These are phyloP conservation scores for Novumbra hubbsi DNA, from an alignment of 2,797 vertebrate genomes.

Conservation along the genomic window DNA sequence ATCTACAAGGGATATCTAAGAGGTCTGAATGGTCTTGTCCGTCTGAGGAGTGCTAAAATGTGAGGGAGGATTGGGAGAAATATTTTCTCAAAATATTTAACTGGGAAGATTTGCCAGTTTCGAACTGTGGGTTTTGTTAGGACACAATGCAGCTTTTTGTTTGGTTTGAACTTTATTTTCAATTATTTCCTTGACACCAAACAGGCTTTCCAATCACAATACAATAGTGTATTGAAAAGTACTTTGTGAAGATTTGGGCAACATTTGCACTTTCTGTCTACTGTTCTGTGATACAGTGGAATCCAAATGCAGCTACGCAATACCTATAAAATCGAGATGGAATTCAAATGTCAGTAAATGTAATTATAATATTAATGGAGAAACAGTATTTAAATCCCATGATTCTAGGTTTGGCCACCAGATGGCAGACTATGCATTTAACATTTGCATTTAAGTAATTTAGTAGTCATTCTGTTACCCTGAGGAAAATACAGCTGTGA, in stretches of 20 bases:
- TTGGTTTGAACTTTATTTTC: constrained; percentile 34
- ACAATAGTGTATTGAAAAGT: constrained; percentile 58
- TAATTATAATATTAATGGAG: neutral
- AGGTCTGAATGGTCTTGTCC: constrained; percentile 6
- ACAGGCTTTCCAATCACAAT: constrained; percentile 28
- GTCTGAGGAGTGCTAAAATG: constrained; percentile 11
- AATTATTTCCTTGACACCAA: constrained; percentile 55
- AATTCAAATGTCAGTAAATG: constrained; percentile 16
- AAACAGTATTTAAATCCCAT: constrained; percentile 20
- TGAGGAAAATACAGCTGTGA: too few relatives aligned
- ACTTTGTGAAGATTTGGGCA: constrained; percentile 34
- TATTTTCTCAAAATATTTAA: constrained; percentile 33
- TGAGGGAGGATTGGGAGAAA: constrained; percentile 24
- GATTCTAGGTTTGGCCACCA: constrained; percentile 53
- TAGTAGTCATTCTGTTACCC: too few relatives aligned
- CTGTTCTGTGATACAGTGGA: constrained; percentile 7
- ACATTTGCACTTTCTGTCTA: constrained; percentile 30
- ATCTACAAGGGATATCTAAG: neutral
- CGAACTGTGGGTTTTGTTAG: constrained; percentile 17
- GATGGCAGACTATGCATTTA: constrained; percentile 48
- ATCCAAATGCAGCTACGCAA: constrained; percentile 45
- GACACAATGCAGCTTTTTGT: constrained; percentile 58
- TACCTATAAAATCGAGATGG: constrained; percentile 56
- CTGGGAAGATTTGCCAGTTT: constrained; percentile 25
- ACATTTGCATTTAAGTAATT: too few relatives aligned